phyloP scores from a whole-genome alignment of 2,797 vertebrate genomes.

The Octomys mimax region DNA sequence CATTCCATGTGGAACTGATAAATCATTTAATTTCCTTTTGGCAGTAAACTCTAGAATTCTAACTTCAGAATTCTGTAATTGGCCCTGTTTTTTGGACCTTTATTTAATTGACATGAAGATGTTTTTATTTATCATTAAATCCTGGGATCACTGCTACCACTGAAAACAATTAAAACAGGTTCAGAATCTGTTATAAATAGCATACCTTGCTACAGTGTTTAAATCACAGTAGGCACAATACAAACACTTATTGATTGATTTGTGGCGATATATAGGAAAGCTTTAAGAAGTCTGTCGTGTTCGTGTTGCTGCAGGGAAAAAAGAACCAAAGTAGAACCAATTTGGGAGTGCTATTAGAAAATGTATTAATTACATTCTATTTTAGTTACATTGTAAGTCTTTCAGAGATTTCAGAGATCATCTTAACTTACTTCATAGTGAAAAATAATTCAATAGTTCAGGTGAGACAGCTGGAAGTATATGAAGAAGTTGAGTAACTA shows the following conservation, averaged over 20 bases:
- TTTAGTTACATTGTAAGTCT: background rate
- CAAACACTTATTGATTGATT: conserved; percentile 61
- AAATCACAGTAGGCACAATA: conserved; percentile 25
- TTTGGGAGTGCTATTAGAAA: conserved; percentile 22
- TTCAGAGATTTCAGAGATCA: conserved; percentile 50
- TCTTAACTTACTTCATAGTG: background rate
- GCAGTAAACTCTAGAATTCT: conserved; percentile 53
- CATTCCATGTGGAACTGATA: conserved; percentile 14
- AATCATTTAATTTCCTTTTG: conserved; percentile 61
- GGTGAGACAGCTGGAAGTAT: background rate
- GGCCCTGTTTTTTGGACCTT: conserved; percentile 51
- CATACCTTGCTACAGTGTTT: background rate
- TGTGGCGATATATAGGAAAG: conserved; percentile 31
- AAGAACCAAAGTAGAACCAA: conserved; percentile 25
- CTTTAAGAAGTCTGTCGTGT: conserved; percentile 9
- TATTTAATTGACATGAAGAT: conserved; percentile 56
- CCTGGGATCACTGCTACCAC: background rate
- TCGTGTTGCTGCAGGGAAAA: conserved; percentile 31
- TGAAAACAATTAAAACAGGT: conserved; percentile 55
- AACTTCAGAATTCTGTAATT: conserved; percentile 47
- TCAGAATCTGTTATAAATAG: conserved; percentile 24
- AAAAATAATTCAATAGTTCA: conserved; percentile 27
- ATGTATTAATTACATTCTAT: conserved; percentile 52
- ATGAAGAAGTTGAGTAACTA: background rate
- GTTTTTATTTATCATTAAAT: conserved; percentile 51